A percentile compares a stretch with the other conserved stretches of the same genome.
phyloP scores from a whole-genome alignment of 2,113 vertebrate species.

The Alethe castanea region DNA sequence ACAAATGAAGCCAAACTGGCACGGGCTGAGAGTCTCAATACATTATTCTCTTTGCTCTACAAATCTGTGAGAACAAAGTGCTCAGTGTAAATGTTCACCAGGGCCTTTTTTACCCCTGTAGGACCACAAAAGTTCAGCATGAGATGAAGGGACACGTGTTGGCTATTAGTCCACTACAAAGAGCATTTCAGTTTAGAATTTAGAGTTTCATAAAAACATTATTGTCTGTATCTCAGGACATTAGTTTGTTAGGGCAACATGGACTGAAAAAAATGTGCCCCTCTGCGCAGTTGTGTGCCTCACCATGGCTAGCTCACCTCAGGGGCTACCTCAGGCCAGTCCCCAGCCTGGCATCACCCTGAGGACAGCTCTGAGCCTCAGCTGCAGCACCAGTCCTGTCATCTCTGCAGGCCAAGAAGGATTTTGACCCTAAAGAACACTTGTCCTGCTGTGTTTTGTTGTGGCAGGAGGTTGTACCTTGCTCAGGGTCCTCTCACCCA shows the following conservation, averaged over 20 bases:
- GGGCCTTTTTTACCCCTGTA: constrained; percentile 69
- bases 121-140: constrained; percentile 83
- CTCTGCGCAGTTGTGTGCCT: constrained; percentile 2
- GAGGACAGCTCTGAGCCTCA: background rate
- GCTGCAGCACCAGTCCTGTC: background rate
- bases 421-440: background rate
- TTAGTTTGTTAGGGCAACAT: constrained; percentile 82
- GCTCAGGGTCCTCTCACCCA: background rate
- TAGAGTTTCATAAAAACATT: constrained; percentile 93
- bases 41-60: constrained; percentile 77
- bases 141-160: constrained; percentile 85
- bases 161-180: constrained; percentile 82
- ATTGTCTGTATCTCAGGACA: constrained; percentile 84
- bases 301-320: background rate
- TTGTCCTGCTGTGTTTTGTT: background rate
- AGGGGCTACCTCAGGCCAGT: background rate
- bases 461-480: background rate
- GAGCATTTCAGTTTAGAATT: constrained; percentile 88
- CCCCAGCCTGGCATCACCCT: background rate
- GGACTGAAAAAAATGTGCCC: constrained; percentile 83
- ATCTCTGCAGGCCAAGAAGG: background rate
- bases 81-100: constrained; percentile 74
- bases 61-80: constrained; percentile 82
- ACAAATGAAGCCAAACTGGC: constrained; percentile 70
- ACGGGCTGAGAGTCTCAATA: constrained; percentile 69